A percentile compares a stretch with the other conserved stretches of the same genome.
phyloP scores from a whole-genome alignment of 2,797 vertebrate genomes.

The Artibeus jamaicensis region DNA sequence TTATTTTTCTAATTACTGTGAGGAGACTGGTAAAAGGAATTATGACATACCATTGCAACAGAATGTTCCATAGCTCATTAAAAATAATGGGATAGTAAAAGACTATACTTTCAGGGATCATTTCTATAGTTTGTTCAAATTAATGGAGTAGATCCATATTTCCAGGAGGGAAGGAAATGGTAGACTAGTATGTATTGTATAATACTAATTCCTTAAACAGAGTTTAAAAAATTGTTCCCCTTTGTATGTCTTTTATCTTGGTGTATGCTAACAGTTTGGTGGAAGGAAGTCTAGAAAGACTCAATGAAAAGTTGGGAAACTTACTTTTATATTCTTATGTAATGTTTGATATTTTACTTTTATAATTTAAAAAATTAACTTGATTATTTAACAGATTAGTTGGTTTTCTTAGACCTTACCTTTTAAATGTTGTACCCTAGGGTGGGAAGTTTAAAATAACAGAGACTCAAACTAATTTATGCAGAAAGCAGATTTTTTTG shows the following conservation, averaged over 20 bases:
- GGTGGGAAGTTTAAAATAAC: neutral
- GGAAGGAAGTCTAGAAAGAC: neutral
- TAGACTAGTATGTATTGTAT: neutral
- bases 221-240: neutral
- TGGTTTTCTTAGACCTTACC: neutral
- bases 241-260: neutral
- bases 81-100: conserved; percentile 20
- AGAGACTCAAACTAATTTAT: neutral
- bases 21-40: neutral
- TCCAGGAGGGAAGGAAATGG: neutral
- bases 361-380: conserved; percentile 14
- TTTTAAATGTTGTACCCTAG: neutral
- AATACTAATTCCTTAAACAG: neutral
- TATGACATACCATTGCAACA: neutral
- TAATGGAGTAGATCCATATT: neutral
- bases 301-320: neutral
- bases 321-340: neutral
- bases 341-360: neutral
- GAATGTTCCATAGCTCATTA: conserved; percentile 6
- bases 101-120: too few relatives aligned
- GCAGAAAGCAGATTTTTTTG: neutral
- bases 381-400: neutral
- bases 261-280: neutral
- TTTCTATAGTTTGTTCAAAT: too few relatives aligned
- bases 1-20: neutral